These are phyloP conservation scores for Crambe crambe DNA, from an alignment of 37 sponge, comb jelly and placozoan genomes.

Conservation along the genomic window DNA sequence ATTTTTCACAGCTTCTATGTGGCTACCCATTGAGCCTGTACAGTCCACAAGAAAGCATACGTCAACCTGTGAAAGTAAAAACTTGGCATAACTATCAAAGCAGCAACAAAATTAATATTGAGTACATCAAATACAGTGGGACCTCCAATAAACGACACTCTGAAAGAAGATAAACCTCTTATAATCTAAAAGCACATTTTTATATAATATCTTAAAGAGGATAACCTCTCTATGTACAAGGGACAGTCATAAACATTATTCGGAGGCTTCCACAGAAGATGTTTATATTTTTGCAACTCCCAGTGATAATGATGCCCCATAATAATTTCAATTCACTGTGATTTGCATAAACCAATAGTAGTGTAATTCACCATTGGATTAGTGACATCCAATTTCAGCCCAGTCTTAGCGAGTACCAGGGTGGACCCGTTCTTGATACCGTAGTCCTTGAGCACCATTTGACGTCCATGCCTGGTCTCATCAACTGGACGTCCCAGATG, in stretches of 20 bases:
- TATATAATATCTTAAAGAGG: too few relatives aligned
- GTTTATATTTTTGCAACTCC: too few relatives aligned
- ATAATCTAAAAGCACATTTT: too few relatives aligned
- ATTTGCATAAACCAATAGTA: too few relatives aligned
- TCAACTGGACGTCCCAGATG: conserved; percentile 27
- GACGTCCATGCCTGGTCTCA: conserved; percentile 35
- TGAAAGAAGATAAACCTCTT: not conserved
- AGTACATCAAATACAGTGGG: too few relatives aligned
- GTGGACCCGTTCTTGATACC: conserved; percentile 41
- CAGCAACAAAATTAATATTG: not conserved
- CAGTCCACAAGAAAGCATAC: conserved; percentile 80
- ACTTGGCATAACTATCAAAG: not conserved
- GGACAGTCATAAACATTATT: too few relatives aligned
- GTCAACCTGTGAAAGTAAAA: conserved; percentile 49
- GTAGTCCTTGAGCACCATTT: conserved; percentile 31
- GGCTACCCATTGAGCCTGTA: conserved; percentile 66
- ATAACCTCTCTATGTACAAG: too few relatives aligned
- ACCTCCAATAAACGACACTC: too few relatives aligned
- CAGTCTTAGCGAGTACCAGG: conserved; percentile 49
- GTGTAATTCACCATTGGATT: conserved; percentile 68
- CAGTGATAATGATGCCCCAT: too few relatives aligned
- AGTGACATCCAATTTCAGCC: conserved; percentile 45
- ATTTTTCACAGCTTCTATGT: conserved; percentile 73
- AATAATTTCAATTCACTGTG: too few relatives aligned
- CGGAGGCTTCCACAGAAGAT: too few relatives aligned